Evolutionary conservation across 2,888 invertebrate species (phyloP).

Genomic region (Lepetodrilus schrolli): DNA sequence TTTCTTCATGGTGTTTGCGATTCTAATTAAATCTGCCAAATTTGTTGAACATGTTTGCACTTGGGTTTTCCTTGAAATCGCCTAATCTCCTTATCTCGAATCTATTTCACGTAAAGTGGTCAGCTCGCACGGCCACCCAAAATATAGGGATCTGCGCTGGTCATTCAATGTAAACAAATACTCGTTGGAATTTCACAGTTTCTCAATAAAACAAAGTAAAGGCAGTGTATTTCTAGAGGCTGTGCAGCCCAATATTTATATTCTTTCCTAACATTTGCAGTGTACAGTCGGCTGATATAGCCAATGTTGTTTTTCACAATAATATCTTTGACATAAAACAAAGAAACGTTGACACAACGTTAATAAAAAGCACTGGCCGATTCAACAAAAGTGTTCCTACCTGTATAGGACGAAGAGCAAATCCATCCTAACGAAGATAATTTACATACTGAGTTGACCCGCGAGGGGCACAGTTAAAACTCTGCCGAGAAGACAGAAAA

Average conservation of each 20-base stretch:
- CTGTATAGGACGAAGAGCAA: neutral
- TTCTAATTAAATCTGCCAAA: neutral
- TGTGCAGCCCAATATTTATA: conserved; percentile 19
- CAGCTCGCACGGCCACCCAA: neutral
- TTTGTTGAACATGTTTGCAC: neutral
- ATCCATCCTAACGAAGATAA: conserved; percentile 18
- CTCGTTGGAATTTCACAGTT: neutral
- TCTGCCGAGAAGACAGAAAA: neutral
- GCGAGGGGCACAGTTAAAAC: neutral
- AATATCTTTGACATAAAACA: conserved; percentile 22
- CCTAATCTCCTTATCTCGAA: neutral
- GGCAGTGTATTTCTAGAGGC: conserved; percentile 2
- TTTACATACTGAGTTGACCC: conserved; percentile 10
- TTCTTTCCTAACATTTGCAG: conserved; percentile 16
- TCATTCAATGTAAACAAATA: neutral
- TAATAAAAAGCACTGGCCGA: conserved; percentile 1
- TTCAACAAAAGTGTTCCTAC: conserved; percentile 22
- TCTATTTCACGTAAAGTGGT: neutral
- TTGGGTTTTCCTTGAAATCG: neutral
- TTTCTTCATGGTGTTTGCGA: neutral
- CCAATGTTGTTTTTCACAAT: conserved; percentile 13
- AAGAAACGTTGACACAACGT: conserved; percentile 18
- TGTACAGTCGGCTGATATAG: neutral
- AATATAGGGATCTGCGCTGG: neutral
- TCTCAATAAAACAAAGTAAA: neutral